These are phyloP conservation scores for Nothocercus nigrocapillus DNA, from an alignment of 2,113 vertebrate genomes.

Conservation along the genomic window DNA sequence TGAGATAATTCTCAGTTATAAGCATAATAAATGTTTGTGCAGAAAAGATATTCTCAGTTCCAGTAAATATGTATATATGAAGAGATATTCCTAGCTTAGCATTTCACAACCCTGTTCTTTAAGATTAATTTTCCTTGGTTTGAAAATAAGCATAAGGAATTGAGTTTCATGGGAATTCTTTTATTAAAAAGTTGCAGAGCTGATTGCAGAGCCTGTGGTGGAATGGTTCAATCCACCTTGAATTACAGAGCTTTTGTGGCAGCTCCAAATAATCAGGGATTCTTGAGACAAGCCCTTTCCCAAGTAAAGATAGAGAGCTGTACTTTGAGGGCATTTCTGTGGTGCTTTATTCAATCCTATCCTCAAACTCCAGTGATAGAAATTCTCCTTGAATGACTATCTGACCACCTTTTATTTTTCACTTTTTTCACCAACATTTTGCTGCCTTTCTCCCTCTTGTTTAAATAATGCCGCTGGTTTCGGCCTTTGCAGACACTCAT, in stretches of 20 bases:
- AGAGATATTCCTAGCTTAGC: neutral
- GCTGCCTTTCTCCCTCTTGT: neutral
- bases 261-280: neutral
- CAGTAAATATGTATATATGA: neutral
- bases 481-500: neutral
- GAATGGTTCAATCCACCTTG: conserved; percentile 17
- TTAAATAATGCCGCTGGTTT: neutral
- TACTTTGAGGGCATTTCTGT: neutral
- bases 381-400: neutral
- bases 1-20: conserved; percentile 17
- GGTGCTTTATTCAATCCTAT: neutral
- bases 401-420: neutral
- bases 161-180: conserved; percentile 3
- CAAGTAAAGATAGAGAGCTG: neutral
- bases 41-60: conserved; percentile 13
- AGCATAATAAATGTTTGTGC: conserved; percentile 22
- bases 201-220: neutral
- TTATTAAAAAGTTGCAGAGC: neutral
- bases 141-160: conserved; percentile 38
- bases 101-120: conserved; percentile 22
- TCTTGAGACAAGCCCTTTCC: neutral
- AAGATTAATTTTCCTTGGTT: conserved; percentile 41
- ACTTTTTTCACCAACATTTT: neutral
- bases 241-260: neutral
- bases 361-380: neutral